Evolutionary conservation across 2,888 invertebrate species (phyloP).

Genomic region (Mythimna lalbum): DNA sequence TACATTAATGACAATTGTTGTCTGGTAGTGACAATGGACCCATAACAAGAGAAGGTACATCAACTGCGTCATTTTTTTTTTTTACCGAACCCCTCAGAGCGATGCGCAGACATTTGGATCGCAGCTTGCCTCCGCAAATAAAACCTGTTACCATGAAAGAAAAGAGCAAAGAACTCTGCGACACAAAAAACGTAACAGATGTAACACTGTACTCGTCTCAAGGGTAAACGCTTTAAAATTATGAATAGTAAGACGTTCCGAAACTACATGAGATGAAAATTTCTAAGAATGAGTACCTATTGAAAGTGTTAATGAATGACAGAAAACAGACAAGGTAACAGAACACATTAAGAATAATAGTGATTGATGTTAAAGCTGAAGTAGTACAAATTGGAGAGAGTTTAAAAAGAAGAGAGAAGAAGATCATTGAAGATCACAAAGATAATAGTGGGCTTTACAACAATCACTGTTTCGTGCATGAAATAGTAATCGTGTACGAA

Average conservation of each 20-base stretch:
- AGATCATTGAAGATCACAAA: neutral
- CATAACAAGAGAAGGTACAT: neutral
- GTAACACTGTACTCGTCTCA: conserved; percentile 13
- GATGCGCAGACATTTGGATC: neutral
- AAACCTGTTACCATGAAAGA: conserved; percentile 37
- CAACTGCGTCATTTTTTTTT: neutral
- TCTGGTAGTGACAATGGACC: neutral
- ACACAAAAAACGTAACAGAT: conserved; percentile 33
- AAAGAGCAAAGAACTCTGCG: conserved; percentile 41
- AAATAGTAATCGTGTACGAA: too few species aligned
- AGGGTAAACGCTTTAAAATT: conserved; percentile 26
- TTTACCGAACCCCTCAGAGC: neutral
- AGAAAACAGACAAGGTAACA: conserved; percentile 1
- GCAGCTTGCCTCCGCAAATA: conserved; percentile 30
- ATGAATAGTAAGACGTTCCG: conserved; percentile 22
- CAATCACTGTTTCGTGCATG: too few species aligned
- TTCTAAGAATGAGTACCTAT: conserved; percentile 1
- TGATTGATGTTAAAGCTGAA: neutral
- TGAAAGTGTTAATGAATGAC: neutral
- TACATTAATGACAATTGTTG: too few species aligned
- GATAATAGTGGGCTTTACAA: neutral
- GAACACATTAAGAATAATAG: neutral
- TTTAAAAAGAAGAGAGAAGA: neutral
- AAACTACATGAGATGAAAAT: conserved; percentile 6
- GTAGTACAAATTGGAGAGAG: too few species aligned